Evolutionary conservation across 1,140 invertebrate species (phyloP), one percentile per base, ranked within the genome.

Genomic region (Metopolophium dirhodum): DNA sequence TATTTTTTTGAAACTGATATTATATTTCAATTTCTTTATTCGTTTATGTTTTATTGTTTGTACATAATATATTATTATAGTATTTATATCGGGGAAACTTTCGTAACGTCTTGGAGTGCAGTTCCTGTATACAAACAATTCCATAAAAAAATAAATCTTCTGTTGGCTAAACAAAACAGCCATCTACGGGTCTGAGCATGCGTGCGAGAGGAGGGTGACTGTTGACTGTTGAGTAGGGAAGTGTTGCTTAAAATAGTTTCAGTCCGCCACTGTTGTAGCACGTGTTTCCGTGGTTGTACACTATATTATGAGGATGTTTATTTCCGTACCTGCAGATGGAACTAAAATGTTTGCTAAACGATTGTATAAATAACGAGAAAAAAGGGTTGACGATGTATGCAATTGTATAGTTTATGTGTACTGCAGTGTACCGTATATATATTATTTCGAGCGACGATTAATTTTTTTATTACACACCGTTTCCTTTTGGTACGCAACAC

Each of bases 321-420:
- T 93, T 93, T 93, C 91, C 82, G 91, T 93, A 93, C 91, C 77
- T 85, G 77, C 82, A 85, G 49, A 85, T 37, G 47, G 45, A 93
- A 86, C 82, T 47, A 51, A 86, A 93, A 86, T 93, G 91, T 93
- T 41, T 86, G 91, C 41, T 86, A 86, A 93, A 93, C 91, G 91
- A 26, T 93, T 93, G 20, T 86, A 93, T 26, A 93, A 93, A 93
- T 93, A 93, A 92, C 90, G 41, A 47, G 18, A 37, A 77, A 77
- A 93, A 93, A 93, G 91, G 91, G 82, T 93, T 93, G 91, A 93
- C 47, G 49, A 85, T 41, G 35, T 35, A 77, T 77, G 61, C 61
- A 77, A 77, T 77, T 77, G 61, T 77, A 41, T 41, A 77, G 30
- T 77, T 77, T 77, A 77, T 77, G 61, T 77, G 61, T 68, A 68